Evolutionary conservation across 92 coral and sea anemone species (phyloP), one percentile per base, ranked within the genome.

Genomic region (Zoanthus gigantus): DNA sequence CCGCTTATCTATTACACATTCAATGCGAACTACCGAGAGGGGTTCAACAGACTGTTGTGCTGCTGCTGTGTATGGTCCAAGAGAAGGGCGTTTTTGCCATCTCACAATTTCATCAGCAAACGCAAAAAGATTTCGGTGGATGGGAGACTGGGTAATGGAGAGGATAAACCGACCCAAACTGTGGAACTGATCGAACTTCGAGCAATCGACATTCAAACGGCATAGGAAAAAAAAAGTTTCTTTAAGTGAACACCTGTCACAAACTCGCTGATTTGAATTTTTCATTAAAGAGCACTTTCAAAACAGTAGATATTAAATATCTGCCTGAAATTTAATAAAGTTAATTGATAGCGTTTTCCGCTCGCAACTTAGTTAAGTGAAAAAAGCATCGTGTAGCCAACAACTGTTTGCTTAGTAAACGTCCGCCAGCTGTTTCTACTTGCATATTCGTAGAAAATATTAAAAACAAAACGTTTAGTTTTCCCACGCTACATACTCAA

Each of bases 1-100:
- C 85, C 85, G 52, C 65, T 81, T 29, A 81, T 81, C 15, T 81
- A 81, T 63, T 81, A 66, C 32, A 48, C 29, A 81, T 81, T 81
- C 76, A 81, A 81, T 23, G 85, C 66, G 67, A 81, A 66, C 28
- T 81, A 81, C 47, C 74, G 85, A 66, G 0, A 46, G 28, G 85
- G 85, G n/a, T 66, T 81, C 74, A 66, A 81, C 74, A 46, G 54
- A 16, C 32, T 81, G 31, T 14, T 81, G 75, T 46, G 37, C 32
- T 81, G 61, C 47, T 3, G 37, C 32, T 81, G 61, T 29, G 0
- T 12, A 9, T 65, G 46, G 45, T n/a, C 30, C 13, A 48, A 28
- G 56, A 30, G 29, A 17, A 16, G 15, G 15, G 11, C 67, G 12
- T 65, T 54, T 46, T 34, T 52, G 57, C 32, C 58, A 44, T 10